A percentile compares a stretch with the other conserved stretches of the same genome.
phyloP scores from a whole-genome alignment of 2,888 invertebrate species.

The Oasisia sp. region DNA sequence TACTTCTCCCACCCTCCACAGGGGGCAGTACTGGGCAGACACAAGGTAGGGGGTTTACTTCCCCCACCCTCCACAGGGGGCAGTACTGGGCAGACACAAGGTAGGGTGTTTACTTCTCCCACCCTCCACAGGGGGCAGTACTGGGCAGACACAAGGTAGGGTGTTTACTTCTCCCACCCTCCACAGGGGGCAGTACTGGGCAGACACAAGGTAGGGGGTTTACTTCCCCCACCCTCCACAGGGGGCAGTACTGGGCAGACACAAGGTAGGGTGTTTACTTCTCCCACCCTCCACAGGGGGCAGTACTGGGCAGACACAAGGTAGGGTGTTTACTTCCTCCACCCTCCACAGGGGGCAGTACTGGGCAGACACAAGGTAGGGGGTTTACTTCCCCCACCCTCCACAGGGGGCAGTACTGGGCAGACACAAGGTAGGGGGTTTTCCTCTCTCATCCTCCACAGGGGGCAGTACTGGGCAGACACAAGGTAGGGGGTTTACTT shows the following conservation, averaged over 20 bases:
- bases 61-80: not conserved
- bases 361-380: no score
- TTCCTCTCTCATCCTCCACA: slow-evolving; percentile 86
- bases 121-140: slow-evolving; percentile 82
- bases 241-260: slow-evolving; percentile 71
- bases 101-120: slow-evolving; percentile 79
- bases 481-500: no score
- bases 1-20: slow-evolving; percentile 88
- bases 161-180: slow-evolving; percentile 79
- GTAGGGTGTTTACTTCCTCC: slow-evolving; percentile 65
- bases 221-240: slow-evolving; percentile 88
- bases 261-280: slow-evolving; percentile 74
- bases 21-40: slow-evolving; percentile 81
- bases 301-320: slow-evolving; percentile 81
- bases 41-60: slow-evolving; percentile 70
- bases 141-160: slow-evolving; percentile 80
- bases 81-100: not conserved
- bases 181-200: slow-evolving; percentile 87
- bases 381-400: slow-evolving; percentile 84
- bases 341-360: not conserved
- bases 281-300: slow-evolving; percentile 84
- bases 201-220: slow-evolving; percentile 79
- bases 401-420: slow-evolving; percentile 85
- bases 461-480: slow-evolving; percentile 82
- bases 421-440: slow-evolving; percentile 74